A percentile compares a stretch with the other conserved stretches of the same genome.
phyloP scores from a whole-genome alignment of 2,797 vertebrate genomes.

The Smutsia gigantea region DNA sequence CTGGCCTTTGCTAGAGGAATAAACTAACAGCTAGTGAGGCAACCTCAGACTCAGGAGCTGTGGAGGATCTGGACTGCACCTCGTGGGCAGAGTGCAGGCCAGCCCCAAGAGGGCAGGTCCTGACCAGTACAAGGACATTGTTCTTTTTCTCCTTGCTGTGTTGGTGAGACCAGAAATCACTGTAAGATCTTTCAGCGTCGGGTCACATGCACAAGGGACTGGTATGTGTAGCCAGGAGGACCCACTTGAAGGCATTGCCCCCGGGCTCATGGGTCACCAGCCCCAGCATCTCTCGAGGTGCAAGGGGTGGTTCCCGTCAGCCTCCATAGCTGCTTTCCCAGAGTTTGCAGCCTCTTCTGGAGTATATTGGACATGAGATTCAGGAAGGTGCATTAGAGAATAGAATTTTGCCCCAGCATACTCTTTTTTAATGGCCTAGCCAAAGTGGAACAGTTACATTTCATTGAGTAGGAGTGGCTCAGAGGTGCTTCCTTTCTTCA shows the following conservation, averaged over 20 bases:
- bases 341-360: neutral
- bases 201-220: accelerated
- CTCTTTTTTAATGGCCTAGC: neutral
- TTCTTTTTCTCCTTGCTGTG: neutral
- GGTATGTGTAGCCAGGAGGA: neutral
- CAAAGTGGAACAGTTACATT: neutral
- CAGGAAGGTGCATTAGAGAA: neutral
- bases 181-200: no score
- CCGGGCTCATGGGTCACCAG: neutral
- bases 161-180: neutral
- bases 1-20: neutral
- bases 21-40: accelerated
- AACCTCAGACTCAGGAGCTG: accelerated
- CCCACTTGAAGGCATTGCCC: no score
- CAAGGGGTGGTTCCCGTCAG: neutral
- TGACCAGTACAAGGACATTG: accelerated
- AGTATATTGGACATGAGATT: accelerated
- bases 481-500: neutral
- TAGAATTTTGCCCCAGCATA: neutral
- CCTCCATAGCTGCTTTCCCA: accelerated
- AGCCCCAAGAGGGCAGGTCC: accelerated
- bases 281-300: neutral
- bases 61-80: accelerated
- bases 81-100: accelerated
- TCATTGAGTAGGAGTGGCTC: neutral